Evolutionary conservation across 2,888 invertebrate species (phyloP), one percentile per base, ranked within the genome.

Genomic region (Nephrocerus scutellatus): DNA sequence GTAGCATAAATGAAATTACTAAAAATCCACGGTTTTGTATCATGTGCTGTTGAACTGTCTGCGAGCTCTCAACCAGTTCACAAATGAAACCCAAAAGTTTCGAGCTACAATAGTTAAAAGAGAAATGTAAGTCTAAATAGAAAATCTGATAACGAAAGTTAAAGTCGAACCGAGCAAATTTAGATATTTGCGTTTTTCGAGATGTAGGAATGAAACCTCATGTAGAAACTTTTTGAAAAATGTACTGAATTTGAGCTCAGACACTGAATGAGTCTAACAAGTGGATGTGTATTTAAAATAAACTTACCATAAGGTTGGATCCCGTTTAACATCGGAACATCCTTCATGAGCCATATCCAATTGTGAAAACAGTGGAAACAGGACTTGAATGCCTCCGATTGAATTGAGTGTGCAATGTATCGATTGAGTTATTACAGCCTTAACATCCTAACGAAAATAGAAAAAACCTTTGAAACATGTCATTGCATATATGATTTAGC

Each of bases 361-460:
- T 72, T 98, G 97, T 19, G 93, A 89, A 73, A 98, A 97, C 57
- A 98, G 75, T 47, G 98, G 97, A 72, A 97, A 95, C 51, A 98
- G 75, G 60, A 97, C 93, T 74, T 91, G 93, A 62, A 98, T 93
- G 47, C 98, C 98, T 47, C 98, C 98, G 62, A 99, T 89, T 38
- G 97, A 97, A 72, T 98, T 97, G 57, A 98, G 76, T 22, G 97
- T 96, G 71, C 92, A 92, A 76, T 97, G 95, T 73, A 98, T 96
- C 63, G 96, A 96, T 74, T 96, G 92, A 45, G 98, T 98, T 63
- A 96, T 88, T 60, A 99, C 93, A 55, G 98, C 96, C 76, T 96
- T 96, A 57, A 98, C 97, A 68, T 96, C 96, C 92, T 95, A 73
- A 16, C 40, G 44, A 21, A 30, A 8, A 41, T 35, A 28, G 32